These are phyloP conservation scores for Pachyramphus minor DNA, from an alignment of 2,113 vertebrate genomes.

Conservation along the genomic window DNA sequence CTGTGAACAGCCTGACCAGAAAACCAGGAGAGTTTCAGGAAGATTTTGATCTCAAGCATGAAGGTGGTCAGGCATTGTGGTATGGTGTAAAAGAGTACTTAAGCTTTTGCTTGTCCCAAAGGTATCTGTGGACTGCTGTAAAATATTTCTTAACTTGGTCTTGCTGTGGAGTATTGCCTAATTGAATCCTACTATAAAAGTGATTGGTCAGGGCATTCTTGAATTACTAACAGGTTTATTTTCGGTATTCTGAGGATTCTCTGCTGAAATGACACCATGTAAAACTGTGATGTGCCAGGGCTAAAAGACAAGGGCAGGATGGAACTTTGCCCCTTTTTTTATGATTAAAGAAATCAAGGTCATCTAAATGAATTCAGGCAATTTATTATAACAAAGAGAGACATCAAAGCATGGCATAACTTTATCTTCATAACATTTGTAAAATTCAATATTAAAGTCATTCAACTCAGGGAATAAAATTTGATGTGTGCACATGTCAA, in stretches of 20 bases:
- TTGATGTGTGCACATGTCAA: background rate
- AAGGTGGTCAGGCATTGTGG: rapidly evolving
- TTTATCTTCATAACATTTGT: conserved; percentile 15
- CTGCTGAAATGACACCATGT: background rate
- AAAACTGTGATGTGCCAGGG: background rate
- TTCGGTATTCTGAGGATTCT: background rate
- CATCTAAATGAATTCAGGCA: background rate
- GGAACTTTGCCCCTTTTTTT: background rate
- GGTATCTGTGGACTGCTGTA: background rate
- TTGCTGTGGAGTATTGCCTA: background rate
- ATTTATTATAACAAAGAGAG: background rate
- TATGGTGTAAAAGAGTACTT: background rate
- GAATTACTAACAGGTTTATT: background rate
- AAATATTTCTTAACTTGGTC: background rate
- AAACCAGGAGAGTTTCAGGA: background rate
- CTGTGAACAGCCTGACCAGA: background rate
- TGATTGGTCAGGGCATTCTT: background rate
- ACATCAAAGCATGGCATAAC: conserved; percentile 10
- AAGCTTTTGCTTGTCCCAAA: background rate
- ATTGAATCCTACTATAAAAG: background rate
- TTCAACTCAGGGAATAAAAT: conserved; percentile 2
- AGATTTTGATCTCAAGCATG: background rate
- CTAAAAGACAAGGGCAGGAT: background rate
- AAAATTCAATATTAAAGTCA: background rate
- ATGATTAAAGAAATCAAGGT: conserved; percentile 36